Evolutionary conservation across 2,797 vertebrate species (phyloP), one percentile per base, ranked within the genome.

Genomic region (Philypnodon macrostomus): DNA sequence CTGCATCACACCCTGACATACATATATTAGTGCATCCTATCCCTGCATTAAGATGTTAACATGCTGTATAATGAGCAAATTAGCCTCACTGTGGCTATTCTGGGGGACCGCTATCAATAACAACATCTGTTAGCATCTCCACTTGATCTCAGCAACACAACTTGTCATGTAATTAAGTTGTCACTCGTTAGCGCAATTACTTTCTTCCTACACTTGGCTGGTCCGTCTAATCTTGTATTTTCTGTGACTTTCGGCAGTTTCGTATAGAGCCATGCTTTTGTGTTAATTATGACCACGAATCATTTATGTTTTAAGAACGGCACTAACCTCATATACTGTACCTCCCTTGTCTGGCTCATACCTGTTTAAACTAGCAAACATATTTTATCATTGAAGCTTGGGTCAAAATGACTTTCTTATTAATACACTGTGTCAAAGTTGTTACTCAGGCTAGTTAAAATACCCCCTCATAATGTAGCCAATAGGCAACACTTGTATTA

Each of bases 251-350:
- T 87, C 88, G 76, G 34, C 34, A 87, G 79, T 93, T 93, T 93
- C 87, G 39, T 82, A n/a, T n/a, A n/a, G 89, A 83, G 87, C 80
- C 72, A 72, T 68, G 85, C 82, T 86, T 88, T 89, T 87, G 86
- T 90, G 91, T 93, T 96, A 93, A 96, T 94, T 94, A 95, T 94
- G 91, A 89, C 91, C 89, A 90, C 93, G 95, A 94, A 91, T 94
- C 92, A 94, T 94, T 93, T 94, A 87, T 90, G 88, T 92, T 91
- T 89, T 90, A 90, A 41, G 89, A 85, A 89, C 90, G 70, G 87
- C 87, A 79, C 88, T 91, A 92, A 93, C 92, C 93, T 93, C 90
- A 88, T 13, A 46, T 46, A n/a, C 12, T 31, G 11, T 31, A 21
- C 44, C 26, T 32, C 8, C 80, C 92, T 90, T 91, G 91, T 81